phyloP scores from a whole-genome alignment of 2,888 invertebrate genomes.

The Thumatha senex region DNA sequence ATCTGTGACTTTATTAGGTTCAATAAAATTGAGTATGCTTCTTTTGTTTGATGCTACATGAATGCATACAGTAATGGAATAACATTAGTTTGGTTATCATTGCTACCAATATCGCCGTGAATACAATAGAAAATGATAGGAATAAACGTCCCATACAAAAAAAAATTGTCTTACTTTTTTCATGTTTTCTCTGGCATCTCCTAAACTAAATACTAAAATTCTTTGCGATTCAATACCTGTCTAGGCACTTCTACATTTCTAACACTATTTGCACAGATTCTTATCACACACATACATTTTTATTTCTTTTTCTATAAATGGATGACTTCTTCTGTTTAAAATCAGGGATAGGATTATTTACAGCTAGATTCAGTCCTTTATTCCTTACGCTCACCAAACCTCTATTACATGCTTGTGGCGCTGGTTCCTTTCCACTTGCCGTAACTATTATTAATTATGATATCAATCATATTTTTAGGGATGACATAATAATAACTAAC shows the following conservation, averaged over 20 bases:
- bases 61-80: neutral
- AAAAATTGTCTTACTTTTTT: neutral
- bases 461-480: neutral
- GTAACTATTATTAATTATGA: neutral
- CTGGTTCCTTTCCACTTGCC: neutral
- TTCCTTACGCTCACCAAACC: conserved; percentile 3
- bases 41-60: neutral
- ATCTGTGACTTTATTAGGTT: neutral
- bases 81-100: neutral
- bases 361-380: conserved; percentile 3
- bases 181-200: conserved; percentile 9
- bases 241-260: conserved; percentile 5
- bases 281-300: conserved; percentile 4
- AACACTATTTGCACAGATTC: conserved; percentile 3
- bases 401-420: conserved; percentile 1
- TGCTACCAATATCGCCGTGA: neutral
- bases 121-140: too few relatives aligned
- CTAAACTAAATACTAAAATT: conserved; percentile 8
- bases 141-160: too few relatives aligned
- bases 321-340: neutral
- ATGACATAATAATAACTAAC: neutral
- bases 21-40: too few relatives aligned
- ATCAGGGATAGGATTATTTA: conserved; percentile 7
- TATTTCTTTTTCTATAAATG: conserved; percentile 5
- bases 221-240: conserved; percentile 1